These are phyloP conservation scores for Anseranas semipalmata DNA, from an alignment of 2,113 vertebrate species.

Conservation along the genomic window DNA sequence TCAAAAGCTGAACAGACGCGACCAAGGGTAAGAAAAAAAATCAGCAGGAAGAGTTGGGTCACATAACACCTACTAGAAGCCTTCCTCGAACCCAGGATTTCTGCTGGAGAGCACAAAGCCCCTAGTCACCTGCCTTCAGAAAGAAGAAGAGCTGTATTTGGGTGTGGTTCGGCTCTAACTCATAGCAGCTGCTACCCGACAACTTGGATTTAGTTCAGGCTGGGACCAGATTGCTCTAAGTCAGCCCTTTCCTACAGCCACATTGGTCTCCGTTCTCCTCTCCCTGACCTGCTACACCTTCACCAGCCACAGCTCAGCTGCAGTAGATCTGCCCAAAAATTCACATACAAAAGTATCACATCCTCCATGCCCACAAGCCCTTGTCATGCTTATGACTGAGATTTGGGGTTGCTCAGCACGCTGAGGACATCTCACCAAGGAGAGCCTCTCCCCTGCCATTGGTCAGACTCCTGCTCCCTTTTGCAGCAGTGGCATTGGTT, in stretches of 20 bases:
- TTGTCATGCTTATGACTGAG: background rate
- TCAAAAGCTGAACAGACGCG: background rate
- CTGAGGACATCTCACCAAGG: background rate
- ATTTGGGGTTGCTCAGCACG: background rate
- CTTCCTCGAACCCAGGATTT: background rate
- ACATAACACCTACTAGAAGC: accelerated
- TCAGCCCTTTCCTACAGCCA: background rate
- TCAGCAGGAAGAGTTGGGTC: background rate
- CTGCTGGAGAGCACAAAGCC: background rate
- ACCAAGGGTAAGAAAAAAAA: background rate
- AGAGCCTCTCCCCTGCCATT: background rate
- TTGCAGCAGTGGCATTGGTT: background rate
- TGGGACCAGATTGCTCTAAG: background rate
- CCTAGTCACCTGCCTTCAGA: background rate
- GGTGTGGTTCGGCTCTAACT: background rate
- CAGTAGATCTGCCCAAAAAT: background rate
- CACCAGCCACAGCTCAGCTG: background rate
- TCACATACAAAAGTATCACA: accelerated
- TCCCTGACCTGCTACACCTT: background rate
- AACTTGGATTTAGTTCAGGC: background rate
- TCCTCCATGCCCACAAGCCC: background rate
- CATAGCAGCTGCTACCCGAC: background rate
- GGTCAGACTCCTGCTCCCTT: background rate
- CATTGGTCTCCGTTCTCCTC: background rate
- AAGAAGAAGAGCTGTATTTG: background rate